phyloP scores from a whole-genome alignment of 2,888 invertebrate species.

The Eristalinus aeneus region DNA sequence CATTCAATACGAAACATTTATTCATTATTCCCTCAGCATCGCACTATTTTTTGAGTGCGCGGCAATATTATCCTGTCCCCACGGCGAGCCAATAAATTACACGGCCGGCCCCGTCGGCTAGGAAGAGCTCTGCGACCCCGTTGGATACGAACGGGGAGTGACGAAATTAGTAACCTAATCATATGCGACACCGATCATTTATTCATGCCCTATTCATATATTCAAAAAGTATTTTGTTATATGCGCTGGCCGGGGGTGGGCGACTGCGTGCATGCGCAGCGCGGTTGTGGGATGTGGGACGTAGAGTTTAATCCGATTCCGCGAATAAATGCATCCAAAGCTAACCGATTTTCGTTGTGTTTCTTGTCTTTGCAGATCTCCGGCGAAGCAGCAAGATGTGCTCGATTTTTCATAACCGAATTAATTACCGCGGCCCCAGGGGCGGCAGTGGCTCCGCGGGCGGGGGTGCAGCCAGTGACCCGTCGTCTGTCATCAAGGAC shows the following conservation, averaged over 20 bases:
- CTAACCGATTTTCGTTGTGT: constrained; percentile 41
- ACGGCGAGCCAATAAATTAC: constrained; percentile 25
- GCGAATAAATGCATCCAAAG: constrained; percentile 60
- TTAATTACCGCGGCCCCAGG: constrained; percentile 78
- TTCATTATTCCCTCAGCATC: constrained; percentile 49
- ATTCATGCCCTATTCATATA: constrained; percentile 80
- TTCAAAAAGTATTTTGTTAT: constrained; percentile 78
- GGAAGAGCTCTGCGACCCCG: constrained; percentile 23
- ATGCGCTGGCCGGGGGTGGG: constrained; percentile 67
- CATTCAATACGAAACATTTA: constrained; percentile 56
- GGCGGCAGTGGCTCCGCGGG: constrained; percentile 65
- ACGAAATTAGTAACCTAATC: constrained; percentile 73
- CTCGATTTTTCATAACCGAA: constrained; percentile 79
- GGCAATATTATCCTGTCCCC: constrained; percentile 33
- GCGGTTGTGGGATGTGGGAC: neutral
- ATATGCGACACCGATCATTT: constrained; percentile 77
- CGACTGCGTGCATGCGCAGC: neutral
- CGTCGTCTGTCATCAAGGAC: constrained; percentile 75
- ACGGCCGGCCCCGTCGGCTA: neutral
- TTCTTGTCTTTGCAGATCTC: constrained; percentile 46
- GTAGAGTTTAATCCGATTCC: constrained; percentile 39
- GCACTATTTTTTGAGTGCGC: constrained; percentile 1
- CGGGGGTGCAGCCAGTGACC: constrained; percentile 63
- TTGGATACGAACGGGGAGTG: constrained; percentile 11
- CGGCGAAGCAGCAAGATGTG: constrained; percentile 74